Evolutionary conservation across 2,113 vertebrate genomes (phyloP), one percentile per base, ranked within the genome.

Genomic region (Vidua macroura): DNA sequence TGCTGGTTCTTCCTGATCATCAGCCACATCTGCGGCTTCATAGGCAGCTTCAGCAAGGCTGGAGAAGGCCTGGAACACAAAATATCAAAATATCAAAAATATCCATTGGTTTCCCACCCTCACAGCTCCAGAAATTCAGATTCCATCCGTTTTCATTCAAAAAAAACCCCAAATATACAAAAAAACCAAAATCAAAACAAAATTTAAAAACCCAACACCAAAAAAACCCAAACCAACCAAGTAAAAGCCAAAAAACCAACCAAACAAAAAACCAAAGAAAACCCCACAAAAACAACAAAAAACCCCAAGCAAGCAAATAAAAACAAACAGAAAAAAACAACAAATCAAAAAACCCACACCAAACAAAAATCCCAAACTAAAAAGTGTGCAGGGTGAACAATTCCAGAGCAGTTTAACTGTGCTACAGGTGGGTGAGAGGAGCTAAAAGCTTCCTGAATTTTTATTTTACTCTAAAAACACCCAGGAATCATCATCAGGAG

Each of bases 21-120:
- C 99, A 8, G 98, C 98, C 11, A 99, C 98, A 5, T 99, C 99
- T 20, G 99, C 99, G 79, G 99, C 99, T 95, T 99, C 99, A 76
- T 99, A 99, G 7, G 99, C 99, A 27, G 99, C 99, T 96, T 99
- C 99, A 43, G 99, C 99, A 93, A 99, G 97, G 94, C 99, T 99
- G 14, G 99, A 99, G 97, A 99, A 99, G 15, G 99, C 99, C 99
- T 99, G 96, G 37, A 96, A 97, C 4, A 76, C 62, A 95, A 16
- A 92, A 24, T 23, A 18, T 35, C 53, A 95, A 17, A 92, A 24
- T 27, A 16, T 51, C 27, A 52, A 95, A 17, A 92, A 24, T 27
- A 16, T 51, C 27, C 44, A 1, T 35, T 4, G 22, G 21, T 19
- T 17, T 83, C 10, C 56, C 5, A 73, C 43, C n/a, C 43, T 53